Conservation (phyloP, 2,113 vertebrate species). For the Phainopepla nitens region DNA sequence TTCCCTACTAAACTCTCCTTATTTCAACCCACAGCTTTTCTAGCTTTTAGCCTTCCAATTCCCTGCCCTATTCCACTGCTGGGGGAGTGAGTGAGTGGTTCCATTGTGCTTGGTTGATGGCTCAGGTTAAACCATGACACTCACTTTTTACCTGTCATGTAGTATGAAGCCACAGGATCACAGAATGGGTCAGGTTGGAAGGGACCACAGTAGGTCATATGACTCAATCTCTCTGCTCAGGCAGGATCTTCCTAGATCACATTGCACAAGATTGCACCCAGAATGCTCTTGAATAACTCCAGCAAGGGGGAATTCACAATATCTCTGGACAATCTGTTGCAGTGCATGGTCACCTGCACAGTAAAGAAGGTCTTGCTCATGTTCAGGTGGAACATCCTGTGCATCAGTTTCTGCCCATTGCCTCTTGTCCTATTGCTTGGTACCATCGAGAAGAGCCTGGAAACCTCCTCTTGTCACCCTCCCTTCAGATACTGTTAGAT, state of each 20-base stretch:
- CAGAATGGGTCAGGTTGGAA: not conserved
- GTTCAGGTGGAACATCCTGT: not conserved
- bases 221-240: not conserved
- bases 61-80: not conserved
- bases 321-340: not conserved
- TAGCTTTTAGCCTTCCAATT: not conserved
- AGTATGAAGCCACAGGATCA: not conserved
- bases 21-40: not conserved
- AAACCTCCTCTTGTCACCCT: too few species aligned
- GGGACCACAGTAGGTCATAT: fast-evolving
- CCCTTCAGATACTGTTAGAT: not conserved
- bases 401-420: not conserved
- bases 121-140: not conserved
- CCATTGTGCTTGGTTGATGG: not conserved
- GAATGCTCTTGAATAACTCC: not conserved
- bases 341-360: not conserved
- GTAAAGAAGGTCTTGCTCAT: not conserved
- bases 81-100: not conserved
- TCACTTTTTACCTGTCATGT: not conserved
- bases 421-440: not conserved
- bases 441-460: fast-evolving
- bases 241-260: not conserved
- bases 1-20: not conserved
- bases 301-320: fast-evolving
- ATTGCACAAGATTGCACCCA: too few species aligned